Evolutionary conservation across 2,888 invertebrate species (phyloP), one percentile per base, ranked within the genome.

Genomic region (Scaptomyza caliginosa): DNA sequence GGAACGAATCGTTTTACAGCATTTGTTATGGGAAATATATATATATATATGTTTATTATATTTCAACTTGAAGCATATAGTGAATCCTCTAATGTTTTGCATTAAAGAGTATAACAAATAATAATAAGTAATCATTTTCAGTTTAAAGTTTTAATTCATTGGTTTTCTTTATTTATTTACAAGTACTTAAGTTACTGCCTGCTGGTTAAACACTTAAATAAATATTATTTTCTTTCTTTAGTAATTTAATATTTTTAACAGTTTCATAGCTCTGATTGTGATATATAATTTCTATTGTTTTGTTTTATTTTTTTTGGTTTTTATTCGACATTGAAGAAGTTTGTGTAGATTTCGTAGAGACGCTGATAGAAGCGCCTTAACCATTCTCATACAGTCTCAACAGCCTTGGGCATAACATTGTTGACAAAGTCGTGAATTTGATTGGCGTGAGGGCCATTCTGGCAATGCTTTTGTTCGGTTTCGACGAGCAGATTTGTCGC

Each of bases 401-500:
- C 63, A 26, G 75, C 58, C 64, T 86, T 67, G 3, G 80, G 72
- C 28, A 86, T 32, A 3, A 58, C 52, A 24, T 70, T 71, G 43
- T 57, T 48, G 10, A 59, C 51, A n/a, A 71, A 59, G 4, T 75
- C 67, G 36, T 80, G 74, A 8, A 4, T 23, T 3, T 74, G 46
- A 2, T 64, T 60, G 21, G 17, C 13, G 17, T 50, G 56, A 7
- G 16, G 24, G 8, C n/a, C 74, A 4, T 67, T 58, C 36, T 88
- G 84, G 30, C 90, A 90, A 17, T 66, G 69, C 10, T 67, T 77
- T 58, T 90, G 91, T 8, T 62, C 26, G 10, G 87, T 90, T 10
- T 74, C 54, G 42, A 88, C 79, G 32, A 91, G 68, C 55, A 88
- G 72, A 0, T 76, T 19, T 32, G 81, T 79, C 0, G 73, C 68